Evolutionary conservation across 2,888 invertebrate genomes (phyloP), one percentile per base, ranked within the genome.

Genomic region (Pandemis heparana): DNA sequence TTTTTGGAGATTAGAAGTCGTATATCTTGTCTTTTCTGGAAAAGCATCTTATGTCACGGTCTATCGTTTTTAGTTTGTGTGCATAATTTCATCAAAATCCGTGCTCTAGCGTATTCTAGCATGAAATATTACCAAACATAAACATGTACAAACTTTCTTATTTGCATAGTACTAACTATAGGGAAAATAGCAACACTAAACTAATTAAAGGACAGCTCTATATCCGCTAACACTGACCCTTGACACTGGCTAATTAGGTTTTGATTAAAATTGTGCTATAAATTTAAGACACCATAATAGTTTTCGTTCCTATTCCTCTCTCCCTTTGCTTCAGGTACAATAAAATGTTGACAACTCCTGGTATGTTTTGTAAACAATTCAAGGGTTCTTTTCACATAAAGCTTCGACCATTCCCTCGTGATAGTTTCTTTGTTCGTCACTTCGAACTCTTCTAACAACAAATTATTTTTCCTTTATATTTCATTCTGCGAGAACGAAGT

Each of bases 391-490:
- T 74, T 76, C 81, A 79, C 79, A 75, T 75, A 74, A 79, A 79
- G 80, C 78, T 77, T 32, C 48, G 78, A 80, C 81, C 81, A 79
- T 83, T 82, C 79, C 81, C 75, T 41, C 61, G 65, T 82, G 78
- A 77, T 80, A 81, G 80, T 79, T 76, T 75, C 77, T 77, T 77
- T 77, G 78, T 80, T 78, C 78, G 77, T 77, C 66, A 76, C 68
- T 69, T 73, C 68, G 63, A 73, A 79, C 79, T 80, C 80, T 81
- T 81, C 80, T 81, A 80, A 79, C 81, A 82, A 81, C 83, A 81
- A 83, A 84, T 84, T 83, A 80, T 82, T 80, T 72, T 78, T 76
- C 78, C 77, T 78, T 79, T 46, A 72, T 68, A 75, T 74, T 73
- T 59, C 73, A 69, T 69, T 73, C 63, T 59, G 48, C 68, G 48